Conservation (phyloP, 2,797 vertebrate genomes). For the Lateolabrax maculatus region DNA sequence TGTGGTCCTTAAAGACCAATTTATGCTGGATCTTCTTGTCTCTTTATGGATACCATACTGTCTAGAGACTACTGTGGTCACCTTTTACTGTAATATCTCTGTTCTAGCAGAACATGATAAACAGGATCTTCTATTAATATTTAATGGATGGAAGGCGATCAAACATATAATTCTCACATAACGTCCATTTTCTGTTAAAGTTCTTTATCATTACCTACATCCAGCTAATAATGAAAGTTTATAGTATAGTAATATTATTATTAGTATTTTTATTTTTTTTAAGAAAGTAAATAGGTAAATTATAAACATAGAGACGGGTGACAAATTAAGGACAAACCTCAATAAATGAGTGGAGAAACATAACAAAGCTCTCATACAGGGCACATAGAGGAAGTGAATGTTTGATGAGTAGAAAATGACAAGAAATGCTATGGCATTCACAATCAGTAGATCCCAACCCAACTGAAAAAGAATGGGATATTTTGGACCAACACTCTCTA, state of each 20-base stretch:
- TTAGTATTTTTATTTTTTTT: no score
- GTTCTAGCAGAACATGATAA: neutral
- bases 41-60: neutral
- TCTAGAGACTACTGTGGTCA: conserved; percentile 34
- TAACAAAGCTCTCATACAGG: no score
- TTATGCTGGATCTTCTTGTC: neutral
- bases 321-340: conserved; percentile 1
- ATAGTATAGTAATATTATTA: no score
- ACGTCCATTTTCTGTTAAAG: neutral
- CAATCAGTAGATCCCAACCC: no score
- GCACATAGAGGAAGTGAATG: no score
- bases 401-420: no score
- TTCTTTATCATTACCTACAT: neutral
- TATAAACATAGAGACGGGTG: neutral
- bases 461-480: neutral
- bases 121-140: conserved; percentile 36
- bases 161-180: neutral
- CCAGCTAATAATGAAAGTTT: neutral
- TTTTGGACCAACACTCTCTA: neutral
- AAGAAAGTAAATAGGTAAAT: no score
- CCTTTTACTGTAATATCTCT: conserved; percentile 43
- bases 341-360: no score
- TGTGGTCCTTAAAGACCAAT: conserved; percentile 7
- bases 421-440: neutral
- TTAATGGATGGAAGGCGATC: neutral